A percentile compares a stretch with the other conserved stretches of the same genome.
Conservation (phyloP, 2,888 invertebrate genomes). For the Cantharis rufa region DNA sequence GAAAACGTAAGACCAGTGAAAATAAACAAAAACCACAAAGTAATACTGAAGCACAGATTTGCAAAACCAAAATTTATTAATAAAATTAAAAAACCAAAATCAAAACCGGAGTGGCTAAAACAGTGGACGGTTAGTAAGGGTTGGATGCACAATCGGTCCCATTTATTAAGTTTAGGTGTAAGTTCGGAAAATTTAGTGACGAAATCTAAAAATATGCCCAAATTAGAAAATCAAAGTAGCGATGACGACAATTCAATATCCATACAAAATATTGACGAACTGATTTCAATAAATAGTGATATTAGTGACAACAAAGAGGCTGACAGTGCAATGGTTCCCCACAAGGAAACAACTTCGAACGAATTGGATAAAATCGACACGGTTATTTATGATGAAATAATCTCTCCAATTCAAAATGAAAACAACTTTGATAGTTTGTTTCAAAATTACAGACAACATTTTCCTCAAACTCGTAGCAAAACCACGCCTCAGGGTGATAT, state of each 20-base stretch:
- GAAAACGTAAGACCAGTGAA: slow-evolving; percentile 19
- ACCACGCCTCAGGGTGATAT: slow-evolving; percentile 33
- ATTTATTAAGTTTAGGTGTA: slow-evolving; percentile 45
- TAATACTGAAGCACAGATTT: slow-evolving; percentile 32
- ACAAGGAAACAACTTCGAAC: slow-evolving; percentile 18
- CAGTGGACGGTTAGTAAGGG: slow-evolving; percentile 57
- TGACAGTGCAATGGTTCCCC: not conserved
- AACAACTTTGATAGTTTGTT: slow-evolving; percentile 30
- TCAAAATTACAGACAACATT: slow-evolving; percentile 50
- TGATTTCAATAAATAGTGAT: slow-evolving; percentile 44
- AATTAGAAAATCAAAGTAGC: slow-evolving; percentile 4
- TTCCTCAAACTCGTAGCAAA: slow-evolving; percentile 39
- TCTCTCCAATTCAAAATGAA: not conserved
- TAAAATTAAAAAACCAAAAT: slow-evolving; percentile 11
- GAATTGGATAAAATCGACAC: slow-evolving; percentile 37
- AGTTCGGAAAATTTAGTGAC: slow-evolving; percentile 9
- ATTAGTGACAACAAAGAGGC: slow-evolving; percentile 18
- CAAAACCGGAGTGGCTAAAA: slow-evolving; percentile 52
- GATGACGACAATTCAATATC: slow-evolving; percentile 45
- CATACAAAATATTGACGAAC: slow-evolving; percentile 48
- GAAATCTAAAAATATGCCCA: not conserved
- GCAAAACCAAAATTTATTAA: slow-evolving; percentile 26
- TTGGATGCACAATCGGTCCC: slow-evolving; percentile 54
- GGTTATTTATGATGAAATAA: slow-evolving; percentile 18
- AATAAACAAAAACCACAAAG: slow-evolving; percentile 24